Base-by-base conservation (phyloP, 2,113 vertebrate species). In the Triplophysa tibetana region DNA sequence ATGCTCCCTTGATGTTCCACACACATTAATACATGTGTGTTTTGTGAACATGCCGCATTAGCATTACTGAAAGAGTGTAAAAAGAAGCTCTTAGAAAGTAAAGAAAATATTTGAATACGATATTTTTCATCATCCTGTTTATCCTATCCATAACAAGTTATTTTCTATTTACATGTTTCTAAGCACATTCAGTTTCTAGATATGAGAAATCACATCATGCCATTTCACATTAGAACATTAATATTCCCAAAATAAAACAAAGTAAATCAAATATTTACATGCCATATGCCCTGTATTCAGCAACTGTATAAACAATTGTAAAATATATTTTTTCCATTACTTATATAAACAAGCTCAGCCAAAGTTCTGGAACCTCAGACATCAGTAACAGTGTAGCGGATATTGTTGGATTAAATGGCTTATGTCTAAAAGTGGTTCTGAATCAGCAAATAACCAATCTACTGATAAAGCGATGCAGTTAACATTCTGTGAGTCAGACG, bases 1-100 rank as follows among this genome's bases (percentile, higher is more conserved):
- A 84, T 78, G 24, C 24, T 54, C 63, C 78, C 84, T 88, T 86
- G 83, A 86, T 70, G 75, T 75, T 81, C 6, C 60, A 77, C 54
- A 83, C 84, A 86, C 83, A 75, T 89, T 86, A 33, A 33, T 33
- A 70, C 13, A 75, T 48, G 19, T 48, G 50, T 10, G 29, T 14
- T 24, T 70, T 84, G 82, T 58, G 26, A 21, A 48, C 16, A 11
- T 13, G 48, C 52, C 13, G 33, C 19, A 63, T 48, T 14, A 19
- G 33, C 12, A 63, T 48, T 14, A n/a, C 1, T 69, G 24, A 14
- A 21, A 48, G 38, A 14, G 4, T 19, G 43, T 45, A 61, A n/a
- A 50, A 68, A 29, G 41, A 41, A 50, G 19, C 16, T 2, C 8
- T 56, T 14, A 23, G 45, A n/a, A n/a, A 56, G 7, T 54, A 4